These are phyloP conservation scores for Ascaphus truei DNA, from an alignment of 2,113 vertebrate species.

Conservation along the genomic window DNA sequence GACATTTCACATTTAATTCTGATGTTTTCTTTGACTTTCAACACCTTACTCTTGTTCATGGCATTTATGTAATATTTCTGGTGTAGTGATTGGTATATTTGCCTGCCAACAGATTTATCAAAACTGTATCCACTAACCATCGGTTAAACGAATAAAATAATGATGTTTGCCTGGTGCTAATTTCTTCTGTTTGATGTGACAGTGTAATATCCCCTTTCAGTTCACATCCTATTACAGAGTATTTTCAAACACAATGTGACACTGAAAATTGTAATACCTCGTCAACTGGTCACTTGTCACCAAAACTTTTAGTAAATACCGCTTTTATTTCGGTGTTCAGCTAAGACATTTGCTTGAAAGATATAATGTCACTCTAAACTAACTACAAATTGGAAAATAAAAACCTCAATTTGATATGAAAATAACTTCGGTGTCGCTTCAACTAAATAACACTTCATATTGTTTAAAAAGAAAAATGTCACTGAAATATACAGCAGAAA, in stretches of 20 bases:
- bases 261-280: not conserved
- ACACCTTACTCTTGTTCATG: not conserved
- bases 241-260: too few relatives aligned
- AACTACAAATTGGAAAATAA: not conserved
- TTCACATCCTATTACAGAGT: not conserved
- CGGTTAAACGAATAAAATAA: conserved; percentile 6
- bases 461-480: not conserved
- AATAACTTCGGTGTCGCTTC: not conserved
- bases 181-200: conserved; percentile 14
- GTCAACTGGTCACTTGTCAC: not conserved
- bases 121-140: not conserved
- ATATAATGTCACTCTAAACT: not conserved
- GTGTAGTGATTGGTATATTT: conserved; percentile 2
- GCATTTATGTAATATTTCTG: conserved; percentile 23
- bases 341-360: not conserved
- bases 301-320: too few relatives aligned
- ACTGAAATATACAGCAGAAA: conserved; percentile 1
- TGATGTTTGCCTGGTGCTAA: conserved; percentile 14
- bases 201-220: not conserved
- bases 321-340: not conserved
- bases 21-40: not conserved
- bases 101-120: not conserved
- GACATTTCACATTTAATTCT: not conserved
- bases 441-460: not conserved
- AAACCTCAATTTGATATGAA: not conserved